Base-by-base conservation (phyloP, 2,888 invertebrate species). In the Ephialtes manifestator region DNA sequence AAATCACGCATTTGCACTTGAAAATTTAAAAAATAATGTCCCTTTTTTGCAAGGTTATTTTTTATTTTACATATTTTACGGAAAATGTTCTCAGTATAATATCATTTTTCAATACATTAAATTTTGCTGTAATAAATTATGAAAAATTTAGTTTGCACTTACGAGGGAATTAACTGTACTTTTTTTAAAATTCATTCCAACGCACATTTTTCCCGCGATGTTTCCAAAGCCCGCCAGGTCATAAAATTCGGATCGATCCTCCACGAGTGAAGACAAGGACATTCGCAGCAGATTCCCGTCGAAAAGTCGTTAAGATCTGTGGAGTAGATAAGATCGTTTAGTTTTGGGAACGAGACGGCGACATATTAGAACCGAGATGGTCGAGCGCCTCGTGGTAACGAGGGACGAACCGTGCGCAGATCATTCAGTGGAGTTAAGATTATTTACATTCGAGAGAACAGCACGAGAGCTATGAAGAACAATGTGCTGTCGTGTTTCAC, bases 291-390 rank as follows among this genome's bases (percentile, higher is more conserved):
- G 65, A 77, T 84, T 67, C 80, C 71, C 71, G 82, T 85, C 87
- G 88, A 89, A 90, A 87, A 82, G 84, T 87, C 86, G 88, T 84
- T 83, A 70, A 88, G 87, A 88, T 88, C 72, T 11, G 20, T 18
- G 63, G 46, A 51, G 48, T 43, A 77, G 91, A 91, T 89, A 89
- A 77, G 86, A 90, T 92, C 92, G 88, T 79, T 88, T 87, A 85
- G 87, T 79, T 39, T 39, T 24, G 7, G 28, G 31, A 46, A 65
- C 13, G 75, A 48, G 43, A 7, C 84, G 72, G 71, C 74, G 79
- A 74, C 83, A 48, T 55, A 77, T 81, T 35, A 58, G 39, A 63
- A 28, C n/a, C 51, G 24, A 24, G 48, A 53, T 24, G 67, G 39
- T 67, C 39, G 15, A 58, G 28, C 43, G 13, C 51, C 18, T 51